Evolutionary conservation across 2,797 vertebrate species (phyloP).

Genomic region (Notamacropus eugenii): DNA sequence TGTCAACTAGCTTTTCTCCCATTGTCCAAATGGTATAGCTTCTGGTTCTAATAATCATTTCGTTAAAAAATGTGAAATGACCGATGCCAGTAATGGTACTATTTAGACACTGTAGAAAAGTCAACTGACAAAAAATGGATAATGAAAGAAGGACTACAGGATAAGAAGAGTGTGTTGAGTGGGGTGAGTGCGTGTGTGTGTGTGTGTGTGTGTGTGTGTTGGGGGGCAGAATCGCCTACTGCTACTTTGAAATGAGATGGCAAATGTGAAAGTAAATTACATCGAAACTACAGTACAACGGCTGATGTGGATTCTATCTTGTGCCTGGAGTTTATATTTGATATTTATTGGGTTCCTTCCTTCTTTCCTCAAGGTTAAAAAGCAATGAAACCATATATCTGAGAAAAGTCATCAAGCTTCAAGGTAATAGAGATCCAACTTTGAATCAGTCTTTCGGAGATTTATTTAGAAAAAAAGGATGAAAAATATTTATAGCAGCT

Average conservation of each 20-base stretch:
- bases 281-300: neutral
- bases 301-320: neutral
- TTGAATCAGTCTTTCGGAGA: conserved; percentile 4
- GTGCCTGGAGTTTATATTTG: neutral
- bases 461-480: conserved; percentile 21
- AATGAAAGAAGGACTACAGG: neutral
- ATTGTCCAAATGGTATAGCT: neutral
- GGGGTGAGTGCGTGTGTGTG: neutral
- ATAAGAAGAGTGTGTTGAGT: no score
- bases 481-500: no score
- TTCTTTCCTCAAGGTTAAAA: neutral
- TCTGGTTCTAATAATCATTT: neutral
- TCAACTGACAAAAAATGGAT: neutral
- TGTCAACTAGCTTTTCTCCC: neutral
- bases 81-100: neutral
- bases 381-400: neutral
- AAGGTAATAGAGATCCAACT: conserved; percentile 4
- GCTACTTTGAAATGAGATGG: neutral
- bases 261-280: neutral
- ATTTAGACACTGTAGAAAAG: neutral
- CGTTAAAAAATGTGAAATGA: neutral
- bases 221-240: neutral
- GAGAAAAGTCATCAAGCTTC: conserved; percentile 24
- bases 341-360: neutral
- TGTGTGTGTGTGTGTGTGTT: neutral